phyloP scores from a whole-genome alignment of 2,113 vertebrate genomes.

The Arvicanthis niloticus region DNA sequence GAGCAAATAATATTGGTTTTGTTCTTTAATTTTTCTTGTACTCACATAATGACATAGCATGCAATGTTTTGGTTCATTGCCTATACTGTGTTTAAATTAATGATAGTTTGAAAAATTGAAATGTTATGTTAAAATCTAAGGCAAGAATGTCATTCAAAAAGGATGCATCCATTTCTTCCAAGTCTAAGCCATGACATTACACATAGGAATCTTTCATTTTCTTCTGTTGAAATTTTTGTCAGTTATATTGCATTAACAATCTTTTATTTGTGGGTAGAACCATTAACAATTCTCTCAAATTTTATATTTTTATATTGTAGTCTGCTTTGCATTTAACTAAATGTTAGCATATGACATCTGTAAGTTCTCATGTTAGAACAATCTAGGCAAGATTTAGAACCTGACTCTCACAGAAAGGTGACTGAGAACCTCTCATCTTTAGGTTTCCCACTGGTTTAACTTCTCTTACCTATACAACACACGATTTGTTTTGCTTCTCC shows the following conservation, averaged over 20 bases:
- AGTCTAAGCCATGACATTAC: not conserved
- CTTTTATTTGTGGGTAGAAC: not conserved
- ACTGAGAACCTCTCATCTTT: fast-evolving
- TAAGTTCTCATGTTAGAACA: not conserved
- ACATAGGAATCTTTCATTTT: not conserved
- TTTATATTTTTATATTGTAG: not conserved
- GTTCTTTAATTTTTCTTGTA: not conserved
- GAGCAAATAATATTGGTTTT: conserved; percentile 3
- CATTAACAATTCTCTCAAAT: not conserved
- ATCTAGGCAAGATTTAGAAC: not conserved
- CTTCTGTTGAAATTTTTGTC: not conserved
- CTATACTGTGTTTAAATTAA: conserved; percentile 73
- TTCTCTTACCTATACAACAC: not conserved
- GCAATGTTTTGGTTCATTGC: conserved; percentile 63
- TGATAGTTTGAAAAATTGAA: conserved; percentile 48
- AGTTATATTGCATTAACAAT: not conserved
- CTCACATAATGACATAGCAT: not conserved
- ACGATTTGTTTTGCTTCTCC: not conserved
- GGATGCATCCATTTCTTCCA: not conserved
- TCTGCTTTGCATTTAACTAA: not conserved
- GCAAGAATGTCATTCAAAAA: not conserved
- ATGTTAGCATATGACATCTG: not conserved
- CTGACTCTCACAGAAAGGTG: not conserved
- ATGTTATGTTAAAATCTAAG: conserved; percentile 47
- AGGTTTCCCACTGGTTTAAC: not conserved